These are phyloP conservation scores for Bradypodion pumilum DNA, from an alignment of 2,797 vertebrate species.

Conservation along the genomic window DNA sequence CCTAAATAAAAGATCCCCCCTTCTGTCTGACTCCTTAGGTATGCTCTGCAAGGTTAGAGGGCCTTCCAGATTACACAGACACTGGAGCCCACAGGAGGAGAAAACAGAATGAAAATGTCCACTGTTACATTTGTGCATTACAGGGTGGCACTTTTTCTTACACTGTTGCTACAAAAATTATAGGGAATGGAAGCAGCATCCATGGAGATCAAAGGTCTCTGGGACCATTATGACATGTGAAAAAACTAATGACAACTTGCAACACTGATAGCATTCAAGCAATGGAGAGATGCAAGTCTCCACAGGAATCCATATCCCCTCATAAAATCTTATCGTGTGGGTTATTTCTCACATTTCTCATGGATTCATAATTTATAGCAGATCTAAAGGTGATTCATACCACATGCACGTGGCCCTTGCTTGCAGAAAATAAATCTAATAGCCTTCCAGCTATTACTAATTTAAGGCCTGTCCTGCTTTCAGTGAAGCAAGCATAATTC, in stretches of 20 bases:
- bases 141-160: background rate
- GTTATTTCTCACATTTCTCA: constrained; percentile 38
- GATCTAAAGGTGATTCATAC: constrained; percentile 52
- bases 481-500: constrained; percentile 39
- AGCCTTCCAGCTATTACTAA: constrained; percentile 60
- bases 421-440: constrained; percentile 65
- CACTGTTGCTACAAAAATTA: background rate
- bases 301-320: constrained; percentile 18
- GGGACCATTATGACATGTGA: constrained; percentile 11
- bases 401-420: constrained; percentile 44
- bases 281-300: constrained; percentile 31
- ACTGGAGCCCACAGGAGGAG: background rate
- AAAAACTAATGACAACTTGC: constrained; percentile 18
- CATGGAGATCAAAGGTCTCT: background rate
- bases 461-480: constrained; percentile 52
- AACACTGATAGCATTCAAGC: constrained; percentile 27
- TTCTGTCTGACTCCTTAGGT: background rate
- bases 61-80: background rate
- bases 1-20: background rate
- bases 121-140: background rate
- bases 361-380: constrained; percentile 60
- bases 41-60: background rate
- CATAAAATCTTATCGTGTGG: constrained; percentile 32
- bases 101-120: background rate
- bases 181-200: background rate